A percentile compares a stretch with the other conserved stretches of the same genome.
Conservation (phyloP, 2,113 vertebrate genomes). For the Rallus limicola region DNA sequence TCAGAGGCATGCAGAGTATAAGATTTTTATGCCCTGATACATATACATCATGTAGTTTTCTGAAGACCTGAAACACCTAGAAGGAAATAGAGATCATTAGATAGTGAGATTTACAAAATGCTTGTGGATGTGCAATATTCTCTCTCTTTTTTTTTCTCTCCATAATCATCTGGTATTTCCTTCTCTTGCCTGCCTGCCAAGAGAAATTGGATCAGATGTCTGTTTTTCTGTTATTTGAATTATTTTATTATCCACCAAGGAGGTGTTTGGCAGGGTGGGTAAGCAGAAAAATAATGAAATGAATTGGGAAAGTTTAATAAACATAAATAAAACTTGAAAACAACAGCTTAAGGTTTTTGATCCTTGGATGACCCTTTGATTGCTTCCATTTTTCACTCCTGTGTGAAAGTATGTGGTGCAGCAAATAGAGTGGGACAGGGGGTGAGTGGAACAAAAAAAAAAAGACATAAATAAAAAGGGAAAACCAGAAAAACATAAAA, state of each 20-base stretch:
- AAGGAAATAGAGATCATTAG: not conserved
- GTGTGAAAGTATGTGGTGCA: not conserved
- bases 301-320: constrained; percentile 29
- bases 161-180: not conserved
- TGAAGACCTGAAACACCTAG: not conserved
- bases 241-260: constrained; percentile 31
- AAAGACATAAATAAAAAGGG: not conserved
- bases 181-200: not conserved
- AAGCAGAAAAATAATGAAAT: constrained; percentile 38
- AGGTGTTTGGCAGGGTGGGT: not conserved
- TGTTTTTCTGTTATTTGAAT: not conserved
- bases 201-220: not conserved
- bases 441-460: not conserved
- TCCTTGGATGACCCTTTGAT: constrained; percentile 26
- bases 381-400: constrained; percentile 29
- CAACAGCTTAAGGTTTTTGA: constrained; percentile 15
- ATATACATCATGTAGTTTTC: not conserved
- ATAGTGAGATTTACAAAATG: not conserved
- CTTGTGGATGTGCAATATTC: not conserved
- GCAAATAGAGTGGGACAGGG: not conserved
- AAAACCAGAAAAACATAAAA: not conserved
- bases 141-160: not conserved
- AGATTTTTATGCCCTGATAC: not conserved
- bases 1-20: not conserved
- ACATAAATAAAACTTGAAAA: constrained; percentile 54